Percentiles rank a stretch among this genome's conserved stretches.
phyloP scores from a whole-genome alignment of 2,797 vertebrate species.

The Holocentrus rufus region DNA sequence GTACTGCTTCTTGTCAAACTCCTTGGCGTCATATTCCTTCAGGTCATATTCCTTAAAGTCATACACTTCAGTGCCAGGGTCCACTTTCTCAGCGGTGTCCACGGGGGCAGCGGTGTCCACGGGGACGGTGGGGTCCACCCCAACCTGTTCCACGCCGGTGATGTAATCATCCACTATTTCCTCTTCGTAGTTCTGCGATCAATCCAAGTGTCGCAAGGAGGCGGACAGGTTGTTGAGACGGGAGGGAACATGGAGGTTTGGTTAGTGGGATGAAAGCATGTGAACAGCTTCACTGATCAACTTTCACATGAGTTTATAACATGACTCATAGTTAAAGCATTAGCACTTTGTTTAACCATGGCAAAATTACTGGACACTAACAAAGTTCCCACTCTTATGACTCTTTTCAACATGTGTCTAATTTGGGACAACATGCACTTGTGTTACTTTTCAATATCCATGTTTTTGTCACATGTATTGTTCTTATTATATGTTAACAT shows the following conservation, averaged over 20 bases:
- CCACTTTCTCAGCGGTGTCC: slow-evolving; percentile 69
- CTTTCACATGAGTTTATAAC: slow-evolving; percentile 44
- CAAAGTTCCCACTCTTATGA: slow-evolving; percentile 13
- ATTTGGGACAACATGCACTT: background rate
- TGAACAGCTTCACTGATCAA: slow-evolving; percentile 17
- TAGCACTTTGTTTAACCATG: slow-evolving; percentile 2
- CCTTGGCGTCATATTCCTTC: slow-evolving; percentile 77
- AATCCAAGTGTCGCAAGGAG: slow-evolving; percentile 41
- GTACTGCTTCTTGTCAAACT: slow-evolving; percentile 80
- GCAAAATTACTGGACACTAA: slow-evolving; percentile 20
- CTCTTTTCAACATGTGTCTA: slow-evolving; percentile 12
- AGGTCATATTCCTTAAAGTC: slow-evolving; percentile 83
- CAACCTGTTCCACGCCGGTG: slow-evolving; percentile 94
- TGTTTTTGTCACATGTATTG: background rate
- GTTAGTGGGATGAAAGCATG: slow-evolving; percentile 57
- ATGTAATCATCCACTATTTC: slow-evolving; percentile 94
- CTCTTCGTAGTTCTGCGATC: slow-evolving; percentile 86
- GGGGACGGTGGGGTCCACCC: slow-evolving; percentile 71
- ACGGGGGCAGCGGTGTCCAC: slow-evolving; percentile 76
- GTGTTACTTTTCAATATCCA: too few species aligned
- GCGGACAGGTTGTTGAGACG: slow-evolving; percentile 73
- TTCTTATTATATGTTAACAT: slow-evolving; percentile 4
- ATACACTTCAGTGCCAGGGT: slow-evolving; percentile 55
- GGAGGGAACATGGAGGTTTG: slow-evolving; percentile 71
- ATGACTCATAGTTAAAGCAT: slow-evolving; percentile 40